Evolutionary conservation across 2,113 vertebrate species (phyloP), one percentile per base, ranked within the genome.

Genomic region (Falcunculus frontatus): DNA sequence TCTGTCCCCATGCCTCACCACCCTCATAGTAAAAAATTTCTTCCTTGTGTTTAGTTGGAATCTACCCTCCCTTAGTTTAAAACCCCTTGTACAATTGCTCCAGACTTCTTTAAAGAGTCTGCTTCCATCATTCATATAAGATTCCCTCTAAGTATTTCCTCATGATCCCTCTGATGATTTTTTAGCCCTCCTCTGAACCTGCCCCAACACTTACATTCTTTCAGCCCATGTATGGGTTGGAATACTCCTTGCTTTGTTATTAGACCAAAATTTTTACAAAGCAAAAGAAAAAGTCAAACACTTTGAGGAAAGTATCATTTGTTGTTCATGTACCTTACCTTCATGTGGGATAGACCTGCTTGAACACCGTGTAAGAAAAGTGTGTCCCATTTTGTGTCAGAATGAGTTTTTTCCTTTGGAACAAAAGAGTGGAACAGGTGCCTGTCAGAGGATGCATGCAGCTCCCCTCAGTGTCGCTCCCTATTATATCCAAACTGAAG

Each of bases 401-500:
- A 63, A 17, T 37, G 8, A 62, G 2, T 50, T 60, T 27, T 16
- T 32, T 32, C 37, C 30, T 56, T 62, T 62, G 37, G 22, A 12
- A 47, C 10, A 25, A 33, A 89, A 20, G 4, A 32, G 20, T 21
- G 41, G 33, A 56, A 44, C 7, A 18, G 4, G 37, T 59, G 16
- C n/a, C 35, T 90, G 9, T 13, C 21, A 65, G n/a, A 35, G 16
- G 13, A 60, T 46, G 16, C 16, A 13, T 55, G 19, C 50, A 46
- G 13, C 7, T 35, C 13, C 16, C 13, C 10, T 50, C 2, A 2
- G 6, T 46, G 19, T 32, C 37, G 10, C 3, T 77, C 23, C 10
- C 6, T 41, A 3, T n/a, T 73, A 16, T 13, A 77, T 16, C 32
- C 4, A 6, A 57, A 62, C 10, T 23, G 4, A 2, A 1, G 1